Evolutionary conservation across 1,140 invertebrate species (phyloP).

Genomic region (Papilio machaon): DNA sequence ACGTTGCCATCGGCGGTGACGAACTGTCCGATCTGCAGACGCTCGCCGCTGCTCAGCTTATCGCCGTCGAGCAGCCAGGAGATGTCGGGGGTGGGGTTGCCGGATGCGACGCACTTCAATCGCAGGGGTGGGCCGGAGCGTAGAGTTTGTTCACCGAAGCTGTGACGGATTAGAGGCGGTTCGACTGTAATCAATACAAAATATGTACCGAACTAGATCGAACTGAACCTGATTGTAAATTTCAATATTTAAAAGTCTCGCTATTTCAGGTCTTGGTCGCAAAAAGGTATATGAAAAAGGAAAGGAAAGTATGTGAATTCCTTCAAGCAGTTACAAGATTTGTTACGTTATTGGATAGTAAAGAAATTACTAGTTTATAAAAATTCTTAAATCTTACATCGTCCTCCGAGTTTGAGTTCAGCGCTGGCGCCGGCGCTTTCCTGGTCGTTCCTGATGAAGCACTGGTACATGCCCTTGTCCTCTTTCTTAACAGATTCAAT

Average conservation of each 20-base stretch:
- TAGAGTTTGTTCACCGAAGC: conserved; percentile 93
- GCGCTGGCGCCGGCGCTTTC: conserved; percentile 96
- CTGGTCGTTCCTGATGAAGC: conserved; percentile 96
- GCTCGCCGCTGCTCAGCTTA: conserved; percentile 90
- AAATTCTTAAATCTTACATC: conserved; percentile 84
- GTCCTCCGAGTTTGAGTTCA: conserved; percentile 95
- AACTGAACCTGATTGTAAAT: background rate
- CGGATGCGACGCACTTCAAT: conserved; percentile 88
- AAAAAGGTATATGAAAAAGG: too few species aligned
- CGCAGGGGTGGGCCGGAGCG: conserved; percentile 93
- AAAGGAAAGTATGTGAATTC: too few species aligned
- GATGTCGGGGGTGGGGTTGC: conserved; percentile 97
- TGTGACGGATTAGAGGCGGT: conserved; percentile 92
- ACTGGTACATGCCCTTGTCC: conserved; percentile 99
- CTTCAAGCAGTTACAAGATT: too few species aligned
- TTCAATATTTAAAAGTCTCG: background rate
- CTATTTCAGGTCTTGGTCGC: too few species aligned
- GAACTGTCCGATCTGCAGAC: conserved; percentile 91
- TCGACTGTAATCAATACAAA: conserved; percentile 84
- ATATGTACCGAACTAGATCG: background rate
- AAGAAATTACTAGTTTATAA: background rate
- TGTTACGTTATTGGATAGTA: too few species aligned
- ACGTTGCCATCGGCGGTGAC: conserved; percentile 95
- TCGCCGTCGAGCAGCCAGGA: conserved; percentile 96
- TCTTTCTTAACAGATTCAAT: conserved; percentile 96